Percentiles rank a stretch among this genome's conserved stretches.
These are phyloP conservation scores for Invenusta paracnida DNA, from an alignment of 2,888 invertebrate genomes.

Conservation along the genomic window DNA sequence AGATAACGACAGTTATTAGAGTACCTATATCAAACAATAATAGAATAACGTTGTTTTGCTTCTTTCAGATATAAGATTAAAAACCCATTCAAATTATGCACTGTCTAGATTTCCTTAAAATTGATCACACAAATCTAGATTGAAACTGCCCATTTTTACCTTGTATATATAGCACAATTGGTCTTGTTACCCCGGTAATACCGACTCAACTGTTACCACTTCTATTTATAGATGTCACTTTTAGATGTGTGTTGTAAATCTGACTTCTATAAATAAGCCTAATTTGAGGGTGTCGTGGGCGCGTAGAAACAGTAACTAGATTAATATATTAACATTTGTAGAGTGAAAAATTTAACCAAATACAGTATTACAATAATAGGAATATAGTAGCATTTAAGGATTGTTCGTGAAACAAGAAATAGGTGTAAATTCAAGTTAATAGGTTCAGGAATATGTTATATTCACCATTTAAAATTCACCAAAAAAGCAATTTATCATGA, in stretches of 20 bases:
- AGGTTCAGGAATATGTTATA: too few species aligned
- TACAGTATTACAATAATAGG: too few species aligned
- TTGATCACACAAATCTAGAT: not conserved
- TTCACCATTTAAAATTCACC: too few species aligned
- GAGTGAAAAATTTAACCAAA: too few species aligned
- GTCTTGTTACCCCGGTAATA: not conserved
- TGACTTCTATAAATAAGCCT: constrained; percentile 67
- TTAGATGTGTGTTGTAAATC: constrained; percentile 58
- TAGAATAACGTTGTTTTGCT: not conserved
- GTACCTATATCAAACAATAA: not conserved
- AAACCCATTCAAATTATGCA: not conserved
- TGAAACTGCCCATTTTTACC: not conserved
- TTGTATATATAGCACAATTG: not conserved
- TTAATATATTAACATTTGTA: too few species aligned
- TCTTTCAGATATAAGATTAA: not conserved
- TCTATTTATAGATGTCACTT: not conserved
- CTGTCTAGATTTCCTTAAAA: not conserved
- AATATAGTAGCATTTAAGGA: too few species aligned
- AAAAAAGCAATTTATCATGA: too few species aligned
- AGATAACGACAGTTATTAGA: not conserved
- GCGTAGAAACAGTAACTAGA: too few species aligned
- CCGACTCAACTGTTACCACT: not conserved
- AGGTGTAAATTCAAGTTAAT: too few species aligned
- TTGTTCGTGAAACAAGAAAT: too few species aligned
- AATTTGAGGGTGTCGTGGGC: too few species aligned